Conservation (phyloP, 1,140 invertebrate species). For the Lineus longissimus region DNA sequence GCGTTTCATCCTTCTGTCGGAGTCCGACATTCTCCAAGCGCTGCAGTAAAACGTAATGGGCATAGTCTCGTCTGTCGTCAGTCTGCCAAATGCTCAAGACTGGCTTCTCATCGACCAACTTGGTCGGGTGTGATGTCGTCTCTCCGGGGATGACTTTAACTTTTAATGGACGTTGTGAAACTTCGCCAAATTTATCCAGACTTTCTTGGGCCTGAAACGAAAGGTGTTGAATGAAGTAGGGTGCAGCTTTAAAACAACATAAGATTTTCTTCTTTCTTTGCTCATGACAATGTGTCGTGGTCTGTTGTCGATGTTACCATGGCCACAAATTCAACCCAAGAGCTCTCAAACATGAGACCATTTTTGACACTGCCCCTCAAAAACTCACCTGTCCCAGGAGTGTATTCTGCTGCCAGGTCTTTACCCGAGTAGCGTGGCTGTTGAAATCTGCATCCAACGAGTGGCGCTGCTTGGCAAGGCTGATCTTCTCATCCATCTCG, state of each 20-base stretch:
- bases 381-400: slow-evolving; percentile 45
- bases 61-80: slow-evolving; percentile 36
- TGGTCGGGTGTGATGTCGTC: slow-evolving; percentile 19
- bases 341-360: too few relatives aligned
- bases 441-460: slow-evolving; percentile 29
- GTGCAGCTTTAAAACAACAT: too few relatives aligned
- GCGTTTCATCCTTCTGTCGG: slow-evolving; percentile 29
- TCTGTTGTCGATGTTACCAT: too few relatives aligned
- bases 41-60: slow-evolving; percentile 34
- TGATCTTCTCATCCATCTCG: slow-evolving; percentile 48
- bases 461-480: slow-evolving; percentile 27
- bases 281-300: too few relatives aligned
- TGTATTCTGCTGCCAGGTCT: slow-evolving; percentile 44
- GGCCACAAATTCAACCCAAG: too few relatives aligned
- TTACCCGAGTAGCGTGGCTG: slow-evolving; percentile 30
- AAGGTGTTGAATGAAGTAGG: not conserved
- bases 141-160: slow-evolving; percentile 34
- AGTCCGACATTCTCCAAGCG: slow-evolving; percentile 29
- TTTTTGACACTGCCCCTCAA: too few relatives aligned
- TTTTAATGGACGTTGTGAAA: slow-evolving; percentile 20
- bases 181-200: slow-evolving; percentile 21
- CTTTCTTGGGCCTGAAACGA: slow-evolving; percentile 32
- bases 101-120: slow-evolving; percentile 23
- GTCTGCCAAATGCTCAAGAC: slow-evolving; percentile 25
- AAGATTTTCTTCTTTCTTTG: too few relatives aligned